These are phyloP conservation scores for Xenopus borealis DNA, from an alignment of 2,113 vertebrate species.

Conservation along the genomic window DNA sequence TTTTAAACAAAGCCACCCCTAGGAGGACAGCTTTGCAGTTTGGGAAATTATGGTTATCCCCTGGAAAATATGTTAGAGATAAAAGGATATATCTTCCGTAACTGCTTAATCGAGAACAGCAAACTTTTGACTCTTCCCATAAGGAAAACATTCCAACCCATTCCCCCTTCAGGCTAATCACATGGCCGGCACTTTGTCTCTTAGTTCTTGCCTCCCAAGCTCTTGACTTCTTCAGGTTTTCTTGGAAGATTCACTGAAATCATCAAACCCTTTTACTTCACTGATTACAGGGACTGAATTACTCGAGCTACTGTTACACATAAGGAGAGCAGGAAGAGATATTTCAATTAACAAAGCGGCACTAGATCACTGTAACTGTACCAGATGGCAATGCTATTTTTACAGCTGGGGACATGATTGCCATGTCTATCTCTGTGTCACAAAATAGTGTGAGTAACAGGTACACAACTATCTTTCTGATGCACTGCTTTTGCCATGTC, in stretches of 20 bases:
- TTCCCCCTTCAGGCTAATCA: too few relatives aligned
- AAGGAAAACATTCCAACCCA: too few relatives aligned
- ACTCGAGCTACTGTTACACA: not conserved
- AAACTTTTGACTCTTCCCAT: too few relatives aligned
- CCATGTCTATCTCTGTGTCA: constrained; percentile 21
- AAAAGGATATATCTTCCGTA: too few relatives aligned
- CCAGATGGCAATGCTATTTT: constrained; percentile 29
- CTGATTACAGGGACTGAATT: constrained; percentile 16
- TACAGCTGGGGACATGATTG: constrained; percentile 17
- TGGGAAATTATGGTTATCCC: too few relatives aligned
- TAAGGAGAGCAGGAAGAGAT: constrained; percentile 1
- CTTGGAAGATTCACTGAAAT: constrained; percentile 9
- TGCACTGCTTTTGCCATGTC: constrained; percentile 5
- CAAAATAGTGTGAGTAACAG: constrained; percentile 15
- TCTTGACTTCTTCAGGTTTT: too few relatives aligned
- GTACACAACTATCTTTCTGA: constrained; percentile 21
- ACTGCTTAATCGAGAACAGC: too few relatives aligned
- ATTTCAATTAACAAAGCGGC: not conserved
- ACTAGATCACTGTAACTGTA: constrained; percentile 4
- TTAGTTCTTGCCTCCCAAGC: too few relatives aligned
- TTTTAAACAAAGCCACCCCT: too few relatives aligned
- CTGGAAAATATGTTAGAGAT: too few relatives aligned
- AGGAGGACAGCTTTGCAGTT: too few relatives aligned
- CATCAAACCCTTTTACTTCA: constrained; percentile 11
- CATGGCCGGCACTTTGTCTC: too few relatives aligned